Evolutionary conservation across 2,888 invertebrate genomes (phyloP).

Genomic region (Hemicrepidius hirtus): DNA sequence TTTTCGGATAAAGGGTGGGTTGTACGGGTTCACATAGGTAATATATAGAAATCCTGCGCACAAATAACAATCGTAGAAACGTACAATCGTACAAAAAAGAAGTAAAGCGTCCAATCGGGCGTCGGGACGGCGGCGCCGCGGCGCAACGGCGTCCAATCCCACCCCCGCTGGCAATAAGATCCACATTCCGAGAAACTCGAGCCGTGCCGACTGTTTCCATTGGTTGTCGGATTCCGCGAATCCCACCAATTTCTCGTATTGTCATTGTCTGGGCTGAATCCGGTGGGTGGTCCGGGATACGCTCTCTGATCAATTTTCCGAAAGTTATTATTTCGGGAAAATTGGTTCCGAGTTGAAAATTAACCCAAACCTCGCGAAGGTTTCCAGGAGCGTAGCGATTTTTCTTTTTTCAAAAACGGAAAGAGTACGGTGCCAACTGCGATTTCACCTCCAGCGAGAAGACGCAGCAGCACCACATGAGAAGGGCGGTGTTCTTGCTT

Average conservation of each 20-base stretch:
- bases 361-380: neutral
- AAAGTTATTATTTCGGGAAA: neutral
- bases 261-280: slow-evolving; percentile 66
- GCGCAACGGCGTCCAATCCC: slow-evolving; percentile 67
- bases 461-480: slow-evolving; percentile 66
- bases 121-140: slow-evolving; percentile 63
- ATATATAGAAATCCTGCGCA: slow-evolving; percentile 57
- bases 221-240: slow-evolving; percentile 69
- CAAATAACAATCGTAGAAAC: slow-evolving; percentile 61
- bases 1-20: slow-evolving; percentile 11
- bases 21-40: slow-evolving; percentile 32
- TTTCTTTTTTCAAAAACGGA: slow-evolving; percentile 7
- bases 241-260: slow-evolving; percentile 71
- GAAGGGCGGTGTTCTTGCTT: slow-evolving; percentile 66
- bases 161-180: slow-evolving; percentile 69
- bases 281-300: slow-evolving; percentile 50
- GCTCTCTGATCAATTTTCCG: slow-evolving; percentile 30
- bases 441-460: slow-evolving; percentile 51
- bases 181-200: slow-evolving; percentile 71
- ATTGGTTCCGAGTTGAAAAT: neutral
- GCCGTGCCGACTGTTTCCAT: slow-evolving; percentile 68
- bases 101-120: slow-evolving; percentile 66
- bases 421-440: slow-evolving; percentile 46
- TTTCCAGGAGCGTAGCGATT: neutral
- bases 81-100: slow-evolving; percentile 67